Percentiles rank a stretch among this genome's conserved stretches.
phyloP scores from a whole-genome alignment of 2,888 invertebrate species.

The Anagyrus pseudococci region DNA sequence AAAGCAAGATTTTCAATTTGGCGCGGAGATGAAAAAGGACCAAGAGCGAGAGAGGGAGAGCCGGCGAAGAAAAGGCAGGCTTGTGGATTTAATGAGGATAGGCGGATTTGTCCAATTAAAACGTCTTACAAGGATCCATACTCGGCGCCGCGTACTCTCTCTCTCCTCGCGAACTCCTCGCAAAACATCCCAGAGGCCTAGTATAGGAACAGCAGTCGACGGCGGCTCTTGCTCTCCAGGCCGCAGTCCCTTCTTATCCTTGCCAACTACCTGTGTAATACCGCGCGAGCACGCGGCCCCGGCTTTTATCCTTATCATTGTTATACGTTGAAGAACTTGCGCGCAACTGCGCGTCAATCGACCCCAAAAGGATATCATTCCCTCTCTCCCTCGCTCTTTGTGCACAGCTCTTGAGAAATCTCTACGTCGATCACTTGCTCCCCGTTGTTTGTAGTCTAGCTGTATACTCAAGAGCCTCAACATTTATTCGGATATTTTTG shows the following conservation, averaged over 20 bases:
- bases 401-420: too few relatives aligned
- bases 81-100: conserved; percentile 62
- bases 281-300: conserved; percentile 15
- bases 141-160: conserved; percentile 1
- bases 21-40: conserved; percentile 51
- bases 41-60: conserved; percentile 2
- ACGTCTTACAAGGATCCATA: conserved; percentile 62
- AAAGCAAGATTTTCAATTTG: conserved; percentile 51
- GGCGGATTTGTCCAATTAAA: conserved; percentile 64
- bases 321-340: too few relatives aligned
- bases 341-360: too few relatives aligned
- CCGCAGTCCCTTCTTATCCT: conserved; percentile 44
- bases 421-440: too few relatives aligned
- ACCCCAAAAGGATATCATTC: too few relatives aligned
- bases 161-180: conserved; percentile 28
- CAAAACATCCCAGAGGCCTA: conserved; percentile 40
- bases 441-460: too few relatives aligned
- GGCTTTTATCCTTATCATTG: conserved; percentile 37
- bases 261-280: not conserved
- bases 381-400: too few relatives aligned
- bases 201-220: not conserved
- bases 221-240: too few relatives aligned
- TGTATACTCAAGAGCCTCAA: too few relatives aligned
- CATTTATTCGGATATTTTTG: too few relatives aligned
- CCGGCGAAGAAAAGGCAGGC: conserved; percentile 32